Percentiles rank a stretch among this genome's conserved stretches.
Evolutionary conservation across 2,888 invertebrate species (phyloP).

Genomic region (Drosophila rellima): DNA sequence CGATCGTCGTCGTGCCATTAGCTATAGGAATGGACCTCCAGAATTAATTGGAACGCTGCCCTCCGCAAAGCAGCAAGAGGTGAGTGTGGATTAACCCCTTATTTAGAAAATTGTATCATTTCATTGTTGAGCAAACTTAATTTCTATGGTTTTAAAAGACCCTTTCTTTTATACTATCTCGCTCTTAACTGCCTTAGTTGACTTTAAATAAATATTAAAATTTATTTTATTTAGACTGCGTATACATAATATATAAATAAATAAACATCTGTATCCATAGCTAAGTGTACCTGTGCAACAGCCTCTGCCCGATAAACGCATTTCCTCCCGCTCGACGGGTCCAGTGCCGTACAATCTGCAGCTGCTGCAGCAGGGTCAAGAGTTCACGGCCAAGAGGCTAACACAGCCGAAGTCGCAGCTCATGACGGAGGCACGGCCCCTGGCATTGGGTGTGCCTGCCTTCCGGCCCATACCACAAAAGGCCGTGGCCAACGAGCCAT

Average conservation of each 20-base stretch:
- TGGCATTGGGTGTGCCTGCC: conserved; percentile 90
- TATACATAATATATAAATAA: not conserved
- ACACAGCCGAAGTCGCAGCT: conserved; percentile 56
- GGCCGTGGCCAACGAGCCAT: conserved; percentile 34
- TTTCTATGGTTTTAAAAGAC: too few relatives aligned
- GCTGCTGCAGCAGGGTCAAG: conserved; percentile 52
- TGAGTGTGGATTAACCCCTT: too few relatives aligned
- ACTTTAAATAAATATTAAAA: too few relatives aligned
- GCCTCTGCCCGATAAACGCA: conserved; percentile 76
- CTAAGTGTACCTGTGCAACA: conserved; percentile 48
- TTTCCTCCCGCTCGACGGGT: conserved; percentile 79
- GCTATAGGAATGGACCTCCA: conserved; percentile 87
- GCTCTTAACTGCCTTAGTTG: too few relatives aligned
- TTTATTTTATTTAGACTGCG: too few relatives aligned
- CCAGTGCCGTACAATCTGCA: conserved; percentile 62
- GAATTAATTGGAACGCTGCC: conserved; percentile 84
- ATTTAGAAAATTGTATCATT: too few relatives aligned
- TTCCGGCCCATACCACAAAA: conserved; percentile 92
- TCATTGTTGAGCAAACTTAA: too few relatives aligned
- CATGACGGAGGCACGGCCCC: conserved; percentile 87
- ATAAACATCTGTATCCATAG: conserved; percentile 23
- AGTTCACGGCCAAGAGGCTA: conserved; percentile 44
- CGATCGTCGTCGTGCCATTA: conserved; percentile 89
- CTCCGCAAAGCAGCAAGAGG: conserved; percentile 61
- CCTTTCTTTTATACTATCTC: too few relatives aligned